These are phyloP conservation scores for Clarias pachynema DNA, from an alignment of 2,797 vertebrate species.

Conservation along the genomic window DNA sequence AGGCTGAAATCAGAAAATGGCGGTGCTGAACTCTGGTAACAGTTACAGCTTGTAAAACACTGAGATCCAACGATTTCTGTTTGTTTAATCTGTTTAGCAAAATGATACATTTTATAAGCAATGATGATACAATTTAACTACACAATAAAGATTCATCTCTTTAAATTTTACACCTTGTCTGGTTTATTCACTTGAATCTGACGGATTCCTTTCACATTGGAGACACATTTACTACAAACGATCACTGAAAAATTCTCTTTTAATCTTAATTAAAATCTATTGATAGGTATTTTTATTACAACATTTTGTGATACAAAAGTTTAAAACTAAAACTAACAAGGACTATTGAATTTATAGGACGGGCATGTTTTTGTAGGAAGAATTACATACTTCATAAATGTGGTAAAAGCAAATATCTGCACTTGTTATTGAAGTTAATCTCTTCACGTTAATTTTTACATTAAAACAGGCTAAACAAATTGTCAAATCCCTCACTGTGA, in stretches of 20 bases:
- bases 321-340: not conserved
- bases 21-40: constrained; percentile 58
- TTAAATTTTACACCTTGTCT: not conserved
- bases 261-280: not conserved
- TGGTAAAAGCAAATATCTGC: not conserved
- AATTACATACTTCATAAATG: not conserved
- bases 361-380: not conserved
- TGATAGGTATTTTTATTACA: not conserved
- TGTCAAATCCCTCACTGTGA: not conserved
- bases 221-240: not conserved
- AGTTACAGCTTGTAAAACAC: not conserved
- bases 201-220: not conserved
- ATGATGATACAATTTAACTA: not conserved
- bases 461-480: not conserved
- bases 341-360: not conserved
- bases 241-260: not conserved
- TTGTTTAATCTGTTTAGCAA: too few relatives aligned
- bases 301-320: not conserved
- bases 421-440: not conserved
- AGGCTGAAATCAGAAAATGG: constrained; percentile 73
- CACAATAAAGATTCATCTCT: not conserved
- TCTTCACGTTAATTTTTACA: not conserved
- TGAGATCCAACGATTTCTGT: not conserved
- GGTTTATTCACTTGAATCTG: not conserved
- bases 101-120: not conserved